These are phyloP conservation scores for Nylanderia fulva DNA, from an alignment of 1,140 invertebrate species.

Conservation along the genomic window DNA sequence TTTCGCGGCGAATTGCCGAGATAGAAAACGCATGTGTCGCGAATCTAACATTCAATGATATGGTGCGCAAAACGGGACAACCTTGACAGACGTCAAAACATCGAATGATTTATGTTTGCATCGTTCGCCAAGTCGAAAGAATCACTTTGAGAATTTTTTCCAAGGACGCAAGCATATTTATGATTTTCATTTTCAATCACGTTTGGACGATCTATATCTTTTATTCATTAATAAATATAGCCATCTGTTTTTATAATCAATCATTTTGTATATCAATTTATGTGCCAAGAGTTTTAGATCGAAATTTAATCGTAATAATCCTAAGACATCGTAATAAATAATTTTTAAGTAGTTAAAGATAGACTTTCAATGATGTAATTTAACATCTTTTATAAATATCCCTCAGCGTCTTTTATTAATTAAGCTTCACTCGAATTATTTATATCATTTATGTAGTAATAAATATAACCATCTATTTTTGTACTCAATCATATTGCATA, in stretches of 20 bases:
- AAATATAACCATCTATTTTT: background rate
- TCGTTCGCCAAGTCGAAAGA: background rate
- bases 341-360: conserved; percentile 6
- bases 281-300: background rate
- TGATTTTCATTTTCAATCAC: background rate
- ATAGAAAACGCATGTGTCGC: background rate
- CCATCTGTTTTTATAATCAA: background rate
- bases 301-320: background rate
- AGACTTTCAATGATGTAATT: background rate
- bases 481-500: background rate
- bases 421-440: conserved; percentile 5
- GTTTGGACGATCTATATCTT: background rate
- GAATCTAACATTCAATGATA: background rate
- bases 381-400: background rate
- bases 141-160: background rate
- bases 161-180: background rate
- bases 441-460: background rate
- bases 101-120: background rate
- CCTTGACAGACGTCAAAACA: background rate
- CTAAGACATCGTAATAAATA: background rate
- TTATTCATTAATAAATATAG: background rate
- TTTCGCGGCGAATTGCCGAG: conserved; percentile 3
- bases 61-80: background rate
- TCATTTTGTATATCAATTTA: background rate
- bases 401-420: background rate